Evolutionary conservation across 2,797 vertebrate genomes (phyloP).

Genomic region (Graptemys geographica): DNA sequence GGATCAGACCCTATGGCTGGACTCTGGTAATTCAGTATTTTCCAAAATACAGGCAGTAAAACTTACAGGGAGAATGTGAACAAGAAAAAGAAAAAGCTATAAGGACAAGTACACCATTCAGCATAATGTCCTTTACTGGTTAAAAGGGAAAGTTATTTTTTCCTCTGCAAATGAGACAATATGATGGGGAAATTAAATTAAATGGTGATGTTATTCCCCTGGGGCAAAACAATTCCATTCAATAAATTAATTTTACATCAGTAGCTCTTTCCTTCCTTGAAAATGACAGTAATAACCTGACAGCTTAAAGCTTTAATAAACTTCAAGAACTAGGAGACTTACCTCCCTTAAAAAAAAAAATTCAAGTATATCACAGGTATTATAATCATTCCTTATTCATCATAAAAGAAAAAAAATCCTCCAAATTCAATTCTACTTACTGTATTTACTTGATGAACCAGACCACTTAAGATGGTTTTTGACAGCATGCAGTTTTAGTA

Average conservation of each 20-base stretch:
- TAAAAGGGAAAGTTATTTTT: conserved; percentile 80
- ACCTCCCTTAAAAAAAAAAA: conserved; percentile 51
- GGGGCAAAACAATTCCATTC: conserved; percentile 86
- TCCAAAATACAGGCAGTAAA: conserved; percentile 49
- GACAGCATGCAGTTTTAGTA: conserved; percentile 77
- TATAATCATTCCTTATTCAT: conserved; percentile 72
- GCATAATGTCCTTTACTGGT: conserved; percentile 72
- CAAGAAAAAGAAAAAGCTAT: conserved; percentile 69
- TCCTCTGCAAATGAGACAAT: conserved; percentile 84
- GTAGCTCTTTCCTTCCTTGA: conserved; percentile 82
- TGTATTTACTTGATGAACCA: conserved; percentile 76
- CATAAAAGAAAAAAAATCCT: conserved; percentile 66
- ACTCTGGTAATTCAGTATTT: conserved; percentile 34
- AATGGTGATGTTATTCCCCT: conserved; percentile 85
- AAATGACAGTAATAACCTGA: conserved; percentile 86
- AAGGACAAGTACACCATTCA: conserved; percentile 74
- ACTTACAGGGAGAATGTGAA: conserved; percentile 41
- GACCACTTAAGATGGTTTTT: conserved; percentile 76
- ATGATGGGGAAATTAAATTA: conserved; percentile 87
- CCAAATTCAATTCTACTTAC: conserved; percentile 78
- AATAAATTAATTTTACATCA: conserved; percentile 88
- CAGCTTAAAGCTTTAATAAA: conserved; percentile 87
- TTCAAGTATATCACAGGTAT: conserved; percentile 64
- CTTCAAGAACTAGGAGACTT: conserved; percentile 77
- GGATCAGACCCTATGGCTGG: neutral